A percentile compares a stretch with the other conserved stretches of the same genome.
phyloP scores from a whole-genome alignment of 2,888 invertebrate genomes.

The Mythimna lalbum region DNA sequence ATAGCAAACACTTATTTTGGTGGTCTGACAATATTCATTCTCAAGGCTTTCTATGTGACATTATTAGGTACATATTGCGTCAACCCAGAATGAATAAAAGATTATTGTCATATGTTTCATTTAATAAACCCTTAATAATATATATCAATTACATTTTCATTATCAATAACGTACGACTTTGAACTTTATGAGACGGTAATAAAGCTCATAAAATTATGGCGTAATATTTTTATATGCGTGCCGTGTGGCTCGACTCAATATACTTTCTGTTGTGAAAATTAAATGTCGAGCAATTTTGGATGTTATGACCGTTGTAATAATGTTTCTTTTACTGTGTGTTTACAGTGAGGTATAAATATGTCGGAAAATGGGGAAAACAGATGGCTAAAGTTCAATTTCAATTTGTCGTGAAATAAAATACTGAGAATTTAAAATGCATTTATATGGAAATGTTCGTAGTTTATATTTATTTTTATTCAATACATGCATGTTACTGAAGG shows the following conservation, averaged over 20 bases:
- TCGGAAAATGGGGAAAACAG: slow-evolving; percentile 14
- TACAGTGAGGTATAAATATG: slow-evolving; percentile 24
- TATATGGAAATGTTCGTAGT: background rate
- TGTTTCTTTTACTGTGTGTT: slow-evolving; percentile 24
- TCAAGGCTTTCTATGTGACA: slow-evolving; percentile 1
- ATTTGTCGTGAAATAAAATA: slow-evolving; percentile 35
- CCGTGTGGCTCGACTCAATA: slow-evolving; percentile 39
- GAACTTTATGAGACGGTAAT: slow-evolving; percentile 54
- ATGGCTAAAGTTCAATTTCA: slow-evolving; percentile 42
- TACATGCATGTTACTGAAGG: background rate
- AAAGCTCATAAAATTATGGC: slow-evolving; percentile 55
- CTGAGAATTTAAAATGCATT: slow-evolving; percentile 21
- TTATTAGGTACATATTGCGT: background rate
- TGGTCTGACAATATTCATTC: background rate
- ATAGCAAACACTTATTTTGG: background rate
- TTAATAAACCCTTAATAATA: slow-evolving; percentile 43
- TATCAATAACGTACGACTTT: slow-evolving; percentile 55
- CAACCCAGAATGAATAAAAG: slow-evolving; percentile 28
- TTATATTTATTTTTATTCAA: background rate
- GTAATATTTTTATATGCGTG: slow-evolving; percentile 54
- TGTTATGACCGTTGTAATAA: slow-evolving; percentile 11
- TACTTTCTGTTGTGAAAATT: slow-evolving; percentile 49
- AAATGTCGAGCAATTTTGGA: slow-evolving; percentile 40
- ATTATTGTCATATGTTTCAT: slow-evolving; percentile 37
- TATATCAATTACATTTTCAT: slow-evolving; percentile 52